Conservation (phyloP, 2,888 invertebrate species). For the Hedya salicella region DNA sequence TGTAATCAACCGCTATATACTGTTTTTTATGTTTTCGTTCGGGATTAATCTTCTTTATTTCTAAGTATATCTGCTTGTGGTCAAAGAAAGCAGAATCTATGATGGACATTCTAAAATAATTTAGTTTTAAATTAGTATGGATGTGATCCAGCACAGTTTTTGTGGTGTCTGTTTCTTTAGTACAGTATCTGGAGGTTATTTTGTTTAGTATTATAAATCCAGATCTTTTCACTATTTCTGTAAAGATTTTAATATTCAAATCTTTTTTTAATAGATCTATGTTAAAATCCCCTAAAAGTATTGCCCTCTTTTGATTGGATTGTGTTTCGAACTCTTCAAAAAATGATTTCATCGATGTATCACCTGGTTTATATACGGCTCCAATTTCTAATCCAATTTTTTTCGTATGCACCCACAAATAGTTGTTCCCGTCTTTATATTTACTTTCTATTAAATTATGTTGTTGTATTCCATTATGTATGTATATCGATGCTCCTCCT, state of each 20-base stretch:
- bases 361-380: constrained; percentile 39
- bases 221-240: constrained; percentile 29
- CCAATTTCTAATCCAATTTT: constrained; percentile 45
- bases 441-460: constrained; percentile 41
- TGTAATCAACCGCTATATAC: constrained; percentile 44
- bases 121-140: constrained; percentile 36
- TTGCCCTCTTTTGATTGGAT: constrained; percentile 9
- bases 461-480: constrained; percentile 46
- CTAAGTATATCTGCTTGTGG: constrained; percentile 46
- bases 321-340: constrained; percentile 22
- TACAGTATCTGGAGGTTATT: constrained; percentile 39
- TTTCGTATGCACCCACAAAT: constrained; percentile 44
- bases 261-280: constrained; percentile 19
- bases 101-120: constrained; percentile 33
- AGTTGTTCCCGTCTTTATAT: constrained; percentile 45
- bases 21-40: constrained; percentile 14
- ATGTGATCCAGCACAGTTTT: constrained; percentile 45
- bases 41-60: constrained; percentile 36
- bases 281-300: constrained; percentile 42
- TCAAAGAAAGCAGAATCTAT: constrained; percentile 36
- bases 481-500: constrained; percentile 49
- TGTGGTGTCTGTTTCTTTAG: constrained; percentile 35
- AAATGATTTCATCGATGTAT: constrained; percentile 21
- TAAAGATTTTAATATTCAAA: constrained; percentile 27
- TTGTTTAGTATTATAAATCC: constrained; percentile 42